phyloP scores from a whole-genome alignment of 2,113 vertebrate genomes.

The Dipodomys merriami region DNA sequence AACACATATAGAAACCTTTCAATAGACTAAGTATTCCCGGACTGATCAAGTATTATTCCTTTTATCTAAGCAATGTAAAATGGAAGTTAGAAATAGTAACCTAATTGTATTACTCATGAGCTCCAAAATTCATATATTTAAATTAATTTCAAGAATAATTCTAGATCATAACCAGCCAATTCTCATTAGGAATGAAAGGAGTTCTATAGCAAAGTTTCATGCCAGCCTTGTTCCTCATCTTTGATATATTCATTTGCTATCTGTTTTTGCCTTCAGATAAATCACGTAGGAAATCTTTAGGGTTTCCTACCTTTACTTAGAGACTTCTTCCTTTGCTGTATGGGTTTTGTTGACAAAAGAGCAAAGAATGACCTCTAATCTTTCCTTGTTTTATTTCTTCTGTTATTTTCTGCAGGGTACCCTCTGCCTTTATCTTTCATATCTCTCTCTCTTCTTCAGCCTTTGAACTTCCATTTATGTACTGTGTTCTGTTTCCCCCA shows the following conservation, averaged over 20 bases:
- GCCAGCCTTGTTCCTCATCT: neutral
- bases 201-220: neutral
- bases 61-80: conserved; percentile 5
- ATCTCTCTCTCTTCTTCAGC: neutral
- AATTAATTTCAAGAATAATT: conserved; percentile 46
- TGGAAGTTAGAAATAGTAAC: conserved; percentile 1
- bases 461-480: conserved; percentile 35
- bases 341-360: neutral
- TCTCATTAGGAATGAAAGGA: conserved; percentile 21
- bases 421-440: conserved; percentile 10
- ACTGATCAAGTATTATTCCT: neutral
- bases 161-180: neutral
- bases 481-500: neutral
- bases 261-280: conserved; percentile 30
- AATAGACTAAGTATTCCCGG: neutral
- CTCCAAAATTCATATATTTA: conserved; percentile 35
- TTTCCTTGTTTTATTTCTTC: neutral
- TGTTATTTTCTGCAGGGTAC: conserved; percentile 6
- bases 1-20: neutral
- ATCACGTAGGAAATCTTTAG: neutral
- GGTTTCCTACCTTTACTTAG: neutral
- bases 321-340: neutral
- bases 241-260: neutral
- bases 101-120: neutral
- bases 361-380: neutral